Base-by-base conservation (phyloP, 2,113 vertebrate species). In the Istiophorus platypterus region DNA sequence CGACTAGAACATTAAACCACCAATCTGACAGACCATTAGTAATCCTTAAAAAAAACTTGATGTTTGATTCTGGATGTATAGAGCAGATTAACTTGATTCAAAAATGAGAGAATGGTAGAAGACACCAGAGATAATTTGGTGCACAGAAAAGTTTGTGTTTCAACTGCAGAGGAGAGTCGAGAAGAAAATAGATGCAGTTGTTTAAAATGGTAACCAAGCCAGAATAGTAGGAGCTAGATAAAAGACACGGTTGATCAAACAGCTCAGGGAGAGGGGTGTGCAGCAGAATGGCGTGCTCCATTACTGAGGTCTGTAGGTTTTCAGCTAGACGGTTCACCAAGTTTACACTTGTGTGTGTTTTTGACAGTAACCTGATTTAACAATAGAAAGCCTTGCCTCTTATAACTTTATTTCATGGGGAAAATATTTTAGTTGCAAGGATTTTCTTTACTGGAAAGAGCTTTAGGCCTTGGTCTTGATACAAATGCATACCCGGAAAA, bases 141-240 rank as follows among this genome's bases (percentile, higher is more conserved):
- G 72, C 24, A 24, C 15, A 20, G 61, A 26, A 22, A 67, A 24
- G 6, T 20, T 29, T 42, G 18, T 26, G 18, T 67, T 68, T 73
- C 34, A n/a, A 72, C 18, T 42, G 49, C 37, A 61, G 24, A 72
- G 34, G 63, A 65, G 75, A 64, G 65, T n/a, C 31, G 54, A 76
- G 42, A 49, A 29, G 27, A 75, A 57, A 63, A 78, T 12, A 58
- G 47, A 67, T 47, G 51, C 24, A 24, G 45, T 20, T 45, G 22
- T 59, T 67, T 45, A 58, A 75, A 74, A 58, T 72, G 41, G 75
- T 80, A 87, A 89, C 41, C 57, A 81, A 14, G 68, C 42, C 9
- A 69, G 34, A 63, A 66, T 51, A 59, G 54, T 42, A 17, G 59
- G 39, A 52, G 41, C 52, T n/a, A 34, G 58, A 72, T 56, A 63